Base-by-base conservation (phyloP, 2,113 vertebrate genomes). In the Sula dactylatra region DNA sequence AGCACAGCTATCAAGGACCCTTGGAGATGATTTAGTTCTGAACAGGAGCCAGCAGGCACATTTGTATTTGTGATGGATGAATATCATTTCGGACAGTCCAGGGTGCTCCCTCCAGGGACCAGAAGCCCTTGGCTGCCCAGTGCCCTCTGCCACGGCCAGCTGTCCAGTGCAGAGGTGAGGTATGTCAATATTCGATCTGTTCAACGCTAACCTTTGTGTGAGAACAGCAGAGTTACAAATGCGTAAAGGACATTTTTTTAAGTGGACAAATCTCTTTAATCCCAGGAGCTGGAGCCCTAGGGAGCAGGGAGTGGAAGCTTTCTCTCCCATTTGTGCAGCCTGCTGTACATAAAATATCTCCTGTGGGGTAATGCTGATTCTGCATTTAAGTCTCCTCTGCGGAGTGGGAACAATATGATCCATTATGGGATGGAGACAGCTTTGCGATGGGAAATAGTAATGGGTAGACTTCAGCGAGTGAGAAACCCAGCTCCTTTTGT, bases 201-300 rank as follows among this genome's bases (percentile, higher is more conserved):
- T 40, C 69, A 14, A 0, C 3, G 1, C 77, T 2, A 4, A n/a
- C 69, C 94, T 56, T 16, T 5, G n/a, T 31, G 92, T 27, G 70
- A 11, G 49, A 69, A 44, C 86, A 49, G 88, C 95, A 52, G 36
- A 12, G 40, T 21, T 72, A 18, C 32, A 7, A 10, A 20, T 1
- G 44, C 65, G 18, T 24, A 31, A 64, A 85, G 91, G 83, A 69
- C 52, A 12, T 50, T 5, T 47, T 71, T 69, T n/a, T 8, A 29
- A 73, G 89, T 91, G 97, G 93, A 84, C 94, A 92, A 91, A 96
- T 88, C 82, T 95, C 89, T 91, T 18, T 88, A 86, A 95, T 96
- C 91, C 91, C 67, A 24, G 89, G 91, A 94, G 93, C 95, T 20
- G 66, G 17, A 82, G 92, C 95, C 86, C 88, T 25, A 4, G 91